These are phyloP conservation scores for Netta rufina DNA, from an alignment of 2,797 vertebrate genomes.

Conservation along the genomic window DNA sequence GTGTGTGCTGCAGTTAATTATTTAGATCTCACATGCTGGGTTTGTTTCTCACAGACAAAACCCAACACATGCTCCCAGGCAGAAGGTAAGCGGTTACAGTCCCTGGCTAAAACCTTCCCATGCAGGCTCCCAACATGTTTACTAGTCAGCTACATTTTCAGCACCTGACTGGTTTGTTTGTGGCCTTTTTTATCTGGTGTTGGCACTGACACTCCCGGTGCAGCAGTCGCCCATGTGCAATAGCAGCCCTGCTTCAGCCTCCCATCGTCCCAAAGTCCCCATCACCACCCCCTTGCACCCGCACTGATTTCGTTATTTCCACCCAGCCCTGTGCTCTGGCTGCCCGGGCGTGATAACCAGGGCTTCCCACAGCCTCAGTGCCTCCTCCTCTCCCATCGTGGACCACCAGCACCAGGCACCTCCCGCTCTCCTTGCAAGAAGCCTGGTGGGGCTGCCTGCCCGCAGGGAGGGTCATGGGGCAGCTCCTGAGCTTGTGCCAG, in stretches of 20 bases:
- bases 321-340: neutral
- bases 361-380: neutral
- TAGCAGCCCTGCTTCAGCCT: neutral
- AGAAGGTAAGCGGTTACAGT: neutral
- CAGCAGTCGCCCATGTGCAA: neutral
- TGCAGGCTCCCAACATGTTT: neutral
- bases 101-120: neutral
- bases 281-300: neutral
- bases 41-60: neutral
- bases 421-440: neutral
- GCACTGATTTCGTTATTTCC: neutral
- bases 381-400: neutral
- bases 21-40: neutral
- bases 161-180: neutral
- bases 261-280: neutral
- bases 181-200: neutral
- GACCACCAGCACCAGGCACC: accelerated
- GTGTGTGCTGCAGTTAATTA: neutral
- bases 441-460: neutral
- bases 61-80: neutral
- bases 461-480: neutral
- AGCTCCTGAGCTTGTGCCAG: neutral
- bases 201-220: accelerated
- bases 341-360: neutral
- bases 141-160: neutral